Evolutionary conservation across 1,140 invertebrate genomes (phyloP).

Genomic region (Pollicipes pollicipes): DNA sequence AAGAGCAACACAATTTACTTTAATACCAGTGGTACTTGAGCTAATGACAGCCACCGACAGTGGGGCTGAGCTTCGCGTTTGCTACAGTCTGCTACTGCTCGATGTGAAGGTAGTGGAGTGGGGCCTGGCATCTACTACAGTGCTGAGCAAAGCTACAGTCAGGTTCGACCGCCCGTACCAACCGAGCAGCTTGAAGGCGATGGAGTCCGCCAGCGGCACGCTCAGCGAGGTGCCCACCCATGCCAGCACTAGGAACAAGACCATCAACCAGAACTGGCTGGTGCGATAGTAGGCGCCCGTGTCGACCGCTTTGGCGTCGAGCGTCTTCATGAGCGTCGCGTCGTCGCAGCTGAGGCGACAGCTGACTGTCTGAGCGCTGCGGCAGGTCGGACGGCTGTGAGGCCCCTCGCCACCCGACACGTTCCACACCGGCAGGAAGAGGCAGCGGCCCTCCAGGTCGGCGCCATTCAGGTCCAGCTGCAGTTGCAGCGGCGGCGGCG

Average conservation of each 20-base stretch:
- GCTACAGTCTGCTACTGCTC: too few species aligned
- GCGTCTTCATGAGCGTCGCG: neutral
- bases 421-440: neutral
- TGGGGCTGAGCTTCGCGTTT: too few species aligned
- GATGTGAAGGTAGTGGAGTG: too few species aligned
- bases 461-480: neutral
- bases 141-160: too few species aligned
- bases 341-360: slow-evolving; percentile 3
- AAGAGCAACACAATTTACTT: too few species aligned
- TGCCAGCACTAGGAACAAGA: slow-evolving; percentile 11
- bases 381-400: neutral
- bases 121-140: too few species aligned
- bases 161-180: neutral
- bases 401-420: neutral
- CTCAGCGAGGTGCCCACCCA: slow-evolving; percentile 12
- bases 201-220: slow-evolving; percentile 15
- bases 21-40: too few species aligned
- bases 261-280: slow-evolving; percentile 14
- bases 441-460: neutral
- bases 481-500: neutral
- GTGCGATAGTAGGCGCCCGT: neutral
- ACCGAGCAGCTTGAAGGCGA: slow-evolving; percentile 14
- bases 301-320: neutral
- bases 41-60: too few species aligned
- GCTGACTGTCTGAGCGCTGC: neutral